Evolutionary conservation across 2,888 invertebrate genomes (phyloP), one percentile per base, ranked within the genome.

Genomic region (Apamea sordens): DNA sequence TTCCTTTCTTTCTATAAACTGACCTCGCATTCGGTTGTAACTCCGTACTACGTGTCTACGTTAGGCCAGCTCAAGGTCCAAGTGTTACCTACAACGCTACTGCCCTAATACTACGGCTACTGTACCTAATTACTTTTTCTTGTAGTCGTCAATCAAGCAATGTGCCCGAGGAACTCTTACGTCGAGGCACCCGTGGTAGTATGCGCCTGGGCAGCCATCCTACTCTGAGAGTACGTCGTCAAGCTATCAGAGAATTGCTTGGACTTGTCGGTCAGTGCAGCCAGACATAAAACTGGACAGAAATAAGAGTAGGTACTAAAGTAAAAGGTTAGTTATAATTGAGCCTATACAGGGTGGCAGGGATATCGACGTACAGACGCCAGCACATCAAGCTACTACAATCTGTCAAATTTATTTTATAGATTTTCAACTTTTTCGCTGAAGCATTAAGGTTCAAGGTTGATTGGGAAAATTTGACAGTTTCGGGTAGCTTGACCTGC

Each of bases 211-310:
- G 97, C 41, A 94, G 97, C 69, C 92, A 98, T 28, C 98, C 98
- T 0, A 94, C 97, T 0, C 92, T 97, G 74, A 95, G 97, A 84
- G 97, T 97, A 69, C 96, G 97, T 67, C 94, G 98, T 73, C 97
- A 97, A 50, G 97, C 97, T n/a, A 97, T 98, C 69, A 95, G 97
- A 86, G 97, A 97, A 67, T 95, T 95, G 41, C 94, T 98, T 83
- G 97, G 97, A 88, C 94, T 98, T 86, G 97, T 98, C 47, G 98
- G 98, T 97, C 94, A 86, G 77, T 79, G 7, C 47, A 65, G 4
- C 7, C 11, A 1, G 36, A 71, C 6, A 36, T 15, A 70, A 21
- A 28, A 15, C 24, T 32, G 32, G 21, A n/a, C 24, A 32, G 63
- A 32, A 63, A 63, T 61, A 18, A 18, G 63, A 32, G 32, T 18